phyloP scores from a whole-genome alignment of 2,113 vertebrate genomes.

The Dinomys branickii region DNA sequence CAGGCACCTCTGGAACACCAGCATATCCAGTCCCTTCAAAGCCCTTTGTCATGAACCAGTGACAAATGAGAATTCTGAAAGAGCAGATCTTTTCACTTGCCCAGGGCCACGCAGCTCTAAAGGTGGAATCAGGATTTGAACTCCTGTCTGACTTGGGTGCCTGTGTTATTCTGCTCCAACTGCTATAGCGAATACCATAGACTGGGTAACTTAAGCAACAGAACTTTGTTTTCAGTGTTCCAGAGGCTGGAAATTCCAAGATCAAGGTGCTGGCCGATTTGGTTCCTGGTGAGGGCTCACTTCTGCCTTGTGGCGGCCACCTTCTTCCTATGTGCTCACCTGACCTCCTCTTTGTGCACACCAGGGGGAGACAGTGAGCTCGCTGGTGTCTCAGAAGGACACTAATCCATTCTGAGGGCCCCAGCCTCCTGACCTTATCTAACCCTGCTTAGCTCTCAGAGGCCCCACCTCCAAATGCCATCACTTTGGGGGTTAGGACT shows the following conservation, averaged over 20 bases:
- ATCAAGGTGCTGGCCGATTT: background rate
- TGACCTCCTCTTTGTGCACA: background rate
- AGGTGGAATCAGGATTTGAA: background rate
- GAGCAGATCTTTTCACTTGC: background rate
- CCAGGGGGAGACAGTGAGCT: background rate
- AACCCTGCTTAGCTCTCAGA: background rate
- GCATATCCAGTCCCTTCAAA: fast-evolving
- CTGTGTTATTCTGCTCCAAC: background rate
- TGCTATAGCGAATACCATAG: background rate
- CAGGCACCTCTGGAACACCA: background rate
- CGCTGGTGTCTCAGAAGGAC: background rate
- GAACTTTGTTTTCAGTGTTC: background rate
- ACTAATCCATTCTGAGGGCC: background rate
- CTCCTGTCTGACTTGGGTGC: background rate
- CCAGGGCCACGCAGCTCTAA: background rate
- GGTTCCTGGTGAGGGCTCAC: background rate
- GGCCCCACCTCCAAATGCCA: background rate
- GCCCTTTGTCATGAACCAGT: background rate
- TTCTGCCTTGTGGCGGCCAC: background rate
- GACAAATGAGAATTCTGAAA: background rate
- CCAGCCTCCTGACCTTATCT: no score
- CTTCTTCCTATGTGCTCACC: background rate
- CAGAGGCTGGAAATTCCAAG: background rate
- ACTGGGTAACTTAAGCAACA: background rate
- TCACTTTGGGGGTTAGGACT: background rate